Conservation (phyloP, 2,888 invertebrate genomes). For the Cheilosia variabilis region DNA sequence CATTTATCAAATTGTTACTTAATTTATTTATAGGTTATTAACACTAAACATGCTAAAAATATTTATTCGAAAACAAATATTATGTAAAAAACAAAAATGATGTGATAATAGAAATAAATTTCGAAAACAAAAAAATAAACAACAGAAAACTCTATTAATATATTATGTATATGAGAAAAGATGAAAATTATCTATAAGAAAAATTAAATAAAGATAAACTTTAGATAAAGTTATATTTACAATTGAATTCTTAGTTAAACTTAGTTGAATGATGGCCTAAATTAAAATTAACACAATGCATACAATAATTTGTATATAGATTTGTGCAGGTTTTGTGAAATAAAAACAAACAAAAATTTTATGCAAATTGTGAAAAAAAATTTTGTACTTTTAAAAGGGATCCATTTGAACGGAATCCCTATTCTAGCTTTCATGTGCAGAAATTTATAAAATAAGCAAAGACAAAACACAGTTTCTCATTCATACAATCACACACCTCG, state of each 20-base stretch:
- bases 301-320: conserved; percentile 41
- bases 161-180: conserved; percentile 5
- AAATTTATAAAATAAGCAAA: conserved; percentile 25
- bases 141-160: conserved; percentile 37
- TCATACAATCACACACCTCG: conserved; percentile 14
- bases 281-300: conserved; percentile 18
- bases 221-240: conserved; percentile 71
- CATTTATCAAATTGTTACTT: conserved; percentile 52
- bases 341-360: conserved; percentile 15
- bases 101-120: conserved; percentile 75
- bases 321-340: conserved; percentile 52
- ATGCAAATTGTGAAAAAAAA: conserved; percentile 36
- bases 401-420: conserved; percentile 33
- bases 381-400: conserved; percentile 65
- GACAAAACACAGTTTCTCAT: conserved; percentile 13
- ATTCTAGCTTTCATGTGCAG: conserved; percentile 62
- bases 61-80: conserved; percentile 59
- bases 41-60: conserved; percentile 47
- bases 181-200: conserved; percentile 23
- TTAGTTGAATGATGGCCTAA: conserved; percentile 68
- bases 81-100: conserved; percentile 56
- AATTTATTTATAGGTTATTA: conserved; percentile 33
- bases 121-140: conserved; percentile 48
- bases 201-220: conserved; percentile 34
- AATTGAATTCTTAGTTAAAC: conserved; percentile 67